Base-by-base conservation (phyloP, 1,140 invertebrate species). In the Centruroides vittatus region DNA sequence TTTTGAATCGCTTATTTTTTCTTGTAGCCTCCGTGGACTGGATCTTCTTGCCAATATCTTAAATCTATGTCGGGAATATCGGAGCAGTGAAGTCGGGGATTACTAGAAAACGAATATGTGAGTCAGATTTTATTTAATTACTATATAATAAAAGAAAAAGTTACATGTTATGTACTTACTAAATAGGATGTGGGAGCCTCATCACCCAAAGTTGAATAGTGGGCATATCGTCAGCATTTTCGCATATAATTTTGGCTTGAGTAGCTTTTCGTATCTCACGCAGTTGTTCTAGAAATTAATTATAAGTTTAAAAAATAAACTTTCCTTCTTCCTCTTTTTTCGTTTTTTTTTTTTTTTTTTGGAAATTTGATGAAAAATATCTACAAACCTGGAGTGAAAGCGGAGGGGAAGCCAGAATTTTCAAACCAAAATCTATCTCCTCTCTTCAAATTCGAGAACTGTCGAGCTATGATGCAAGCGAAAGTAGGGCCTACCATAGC, bases 401-500 rank as follows among this genome's bases (percentile, higher is more conserved):
- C 61, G 35, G 62, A 59, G 35, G 63, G 61, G 10, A 60, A 35
- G 35, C 57, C 58, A 9, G 60, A 55, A 52, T 66, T 66, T 61
- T 75, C 74, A 60, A 72, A 76, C 70, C 71, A 78, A 57, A 72
- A 78, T 53, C 77, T 54, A 66, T 81, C 79, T 36, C 94, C 95
- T 63, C 85, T 78, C 68, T 92, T 74, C 9, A 82, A 66, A 58
- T 73, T 70, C 36, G 72, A 68, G 68, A 84, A 82, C 63, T 82
- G 79, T 60, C 73, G 71, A 5, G 72, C 79, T 51, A 83, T 75
- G 50, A 82, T 75, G 64, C 80, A 82, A 13, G 74, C 74, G 66
- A 80, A 79, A 5, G 92, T 96, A 4, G 93, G 92, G 48, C 93
- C 94, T 41, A 95, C 78, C 82, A 95, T 86, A 51, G 87, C 89